Evolutionary conservation across 1,140 invertebrate genomes (phyloP), one percentile per base, ranked within the genome.

Genomic region (Papilio dardanus): DNA sequence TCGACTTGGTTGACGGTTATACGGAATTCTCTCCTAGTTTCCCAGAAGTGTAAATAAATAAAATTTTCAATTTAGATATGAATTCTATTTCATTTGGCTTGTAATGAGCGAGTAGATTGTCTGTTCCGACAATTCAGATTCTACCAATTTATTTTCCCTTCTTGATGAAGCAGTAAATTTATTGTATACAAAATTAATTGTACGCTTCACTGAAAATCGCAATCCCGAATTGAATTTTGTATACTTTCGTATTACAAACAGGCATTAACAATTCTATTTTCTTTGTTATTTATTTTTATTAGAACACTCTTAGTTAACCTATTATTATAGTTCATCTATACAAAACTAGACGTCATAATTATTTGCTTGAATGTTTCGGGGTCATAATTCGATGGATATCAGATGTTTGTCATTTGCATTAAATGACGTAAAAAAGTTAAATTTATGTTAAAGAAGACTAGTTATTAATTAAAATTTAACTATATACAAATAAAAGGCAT

Each of bases 101-200:
- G 54, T 58, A 58, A 58, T 58, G 54, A 58, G 54, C 24, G 30
- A 58, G 54, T 28, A 28, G 54, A 58, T 58, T 58, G 54, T 58
- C 54, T 58, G 54, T 28, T 28, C 21, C 21, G 54, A 58, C 54
- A 24, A 28, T 58, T 58, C 21, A 58, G 10, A 28, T 28, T 58
- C 54, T 58, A 58, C 54, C 54, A 58, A 58, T 58, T 58, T 58
- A 58, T 58, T 30, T 58, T 58, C 21, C 54, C 54, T 58, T 58
- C 54, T 58, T 28, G 54, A 58, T 58, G 54, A 58, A 58, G 54
- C 24, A 28, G 54, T 58, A 58, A 58, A 58, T 58, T 58, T 58
- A 58, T 58, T 58, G 54, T 58, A 58, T 58, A 58, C 54, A 58
- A 58, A 58, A 58, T 58, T 58, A 58, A 58, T 58, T 58, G 54